Percentiles rank a stretch among this genome's conserved stretches.
Conservation (phyloP, 64 coral and sea anemone genomes). For the Hydrozoanthus tunicans region DNA sequence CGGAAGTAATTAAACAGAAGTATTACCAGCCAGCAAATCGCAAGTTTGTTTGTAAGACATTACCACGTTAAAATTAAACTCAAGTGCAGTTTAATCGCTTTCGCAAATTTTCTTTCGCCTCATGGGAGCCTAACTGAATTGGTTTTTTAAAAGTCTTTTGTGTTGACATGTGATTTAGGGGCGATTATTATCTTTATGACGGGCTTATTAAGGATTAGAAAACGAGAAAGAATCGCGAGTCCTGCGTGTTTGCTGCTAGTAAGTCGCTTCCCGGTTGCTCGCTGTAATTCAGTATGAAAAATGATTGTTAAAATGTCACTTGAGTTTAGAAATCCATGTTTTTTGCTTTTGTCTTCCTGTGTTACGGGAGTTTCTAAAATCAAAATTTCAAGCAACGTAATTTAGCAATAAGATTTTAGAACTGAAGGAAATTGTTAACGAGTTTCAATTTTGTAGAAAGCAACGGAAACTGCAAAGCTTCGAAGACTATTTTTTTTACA, state of each 20-base stretch:
- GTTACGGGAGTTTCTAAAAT: background rate
- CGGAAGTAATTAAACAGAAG: slow-evolving; percentile 57
- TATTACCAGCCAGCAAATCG: slow-evolving; percentile 51
- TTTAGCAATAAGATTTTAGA: too few species aligned
- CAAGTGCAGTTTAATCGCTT: slow-evolving; percentile 53
- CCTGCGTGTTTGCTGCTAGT: background rate
- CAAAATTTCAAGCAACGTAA: background rate
- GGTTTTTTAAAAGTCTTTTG: slow-evolving; percentile 49
- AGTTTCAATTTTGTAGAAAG: too few species aligned
- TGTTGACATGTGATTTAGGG: slow-evolving; percentile 47
- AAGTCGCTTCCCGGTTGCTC: background rate
- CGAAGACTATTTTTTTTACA: too few species aligned
- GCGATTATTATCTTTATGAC: slow-evolving; percentile 56
- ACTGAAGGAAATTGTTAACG: too few species aligned
- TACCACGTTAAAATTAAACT: slow-evolving; percentile 31
- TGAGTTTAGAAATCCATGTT: background rate
- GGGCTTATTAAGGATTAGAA: slow-evolving; percentile 44
- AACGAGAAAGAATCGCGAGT: slow-evolving; percentile 23
- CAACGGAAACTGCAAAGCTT: too few species aligned
- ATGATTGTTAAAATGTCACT: slow-evolving; percentile 4
- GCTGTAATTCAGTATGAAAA: background rate
- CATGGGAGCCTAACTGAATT: slow-evolving; percentile 57
- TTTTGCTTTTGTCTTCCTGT: background rate
- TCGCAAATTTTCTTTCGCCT: slow-evolving; percentile 60
- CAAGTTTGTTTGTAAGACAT: slow-evolving; percentile 41